Evolutionary conservation across 2,888 invertebrate species (phyloP), one percentile per base, ranked within the genome.

Genomic region (Acrocera orbiculus): DNA sequence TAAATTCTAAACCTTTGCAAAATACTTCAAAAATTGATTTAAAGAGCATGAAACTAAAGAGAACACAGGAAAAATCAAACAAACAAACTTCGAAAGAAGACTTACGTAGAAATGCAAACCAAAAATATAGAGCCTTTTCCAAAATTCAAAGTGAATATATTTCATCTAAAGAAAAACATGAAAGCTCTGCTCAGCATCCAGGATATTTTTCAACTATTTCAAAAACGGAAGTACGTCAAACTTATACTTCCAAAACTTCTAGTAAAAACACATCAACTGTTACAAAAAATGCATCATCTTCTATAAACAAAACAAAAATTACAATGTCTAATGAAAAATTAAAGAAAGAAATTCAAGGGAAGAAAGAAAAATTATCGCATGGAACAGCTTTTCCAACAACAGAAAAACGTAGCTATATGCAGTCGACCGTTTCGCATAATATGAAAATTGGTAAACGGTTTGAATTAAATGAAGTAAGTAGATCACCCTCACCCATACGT

Each of bases 381-480:
- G 29, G 19, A 9, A 26, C 35, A 8, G 19, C 34, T 11, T 32
- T 38, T 16, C 16, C 31, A 4, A 29, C 25, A 7, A 14, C 34
- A 22, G 31, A 50, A 33, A 44, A 53, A 15, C 62, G 62, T 46
- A 65, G 69, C 27, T 71, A 70, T 42, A 70, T 70, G 70, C 66
- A 65, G 41, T 69, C 70, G 2, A 71, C 71, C 16, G 47, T 70
- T 26, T 67, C 70, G 2, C 55, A 68, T 41, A 64, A 64, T 46
- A 57, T 67, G 49, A 68, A 69, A 48, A 59, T 64, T 26, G 66
- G 63, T 9, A 58, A 41, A 32, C 29, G 30, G 13, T 32, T 23
- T 15, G 40, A 43, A 14, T 17, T 30, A 44, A 3, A 38, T 17
- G 32, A 50, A 47, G 25, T 47, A 40, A 30, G n/a, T n/a, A 45